Conservation (phyloP, 2,888 invertebrate species). For the Spatulosminthurus flaviceps region DNA sequence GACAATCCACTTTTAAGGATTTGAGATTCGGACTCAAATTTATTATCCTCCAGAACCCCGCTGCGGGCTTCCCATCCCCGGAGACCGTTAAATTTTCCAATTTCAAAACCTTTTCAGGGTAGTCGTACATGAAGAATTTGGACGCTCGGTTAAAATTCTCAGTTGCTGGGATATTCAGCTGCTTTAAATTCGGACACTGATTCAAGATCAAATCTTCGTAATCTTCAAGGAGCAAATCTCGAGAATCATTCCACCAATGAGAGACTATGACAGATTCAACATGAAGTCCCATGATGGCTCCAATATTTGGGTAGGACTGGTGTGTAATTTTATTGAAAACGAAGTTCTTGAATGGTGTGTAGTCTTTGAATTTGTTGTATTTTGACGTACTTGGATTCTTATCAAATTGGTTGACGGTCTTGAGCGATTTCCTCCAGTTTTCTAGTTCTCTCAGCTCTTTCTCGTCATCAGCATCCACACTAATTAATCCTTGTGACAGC, state of each 20-base stretch:
- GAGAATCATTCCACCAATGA: not conserved
- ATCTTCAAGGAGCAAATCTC: slow-evolving; percentile 10
- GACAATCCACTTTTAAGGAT: not conserved
- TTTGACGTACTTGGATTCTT: no score
- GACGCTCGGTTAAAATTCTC: not conserved
- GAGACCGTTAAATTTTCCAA: not conserved
- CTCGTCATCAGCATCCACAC: not conserved
- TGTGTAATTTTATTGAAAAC: not conserved
- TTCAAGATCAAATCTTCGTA: slow-evolving; percentile 15
- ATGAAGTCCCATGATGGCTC: not conserved
- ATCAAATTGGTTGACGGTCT: not conserved
- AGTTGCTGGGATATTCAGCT: not conserved
- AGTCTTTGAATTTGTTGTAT: no score
- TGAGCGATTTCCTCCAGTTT: not conserved
- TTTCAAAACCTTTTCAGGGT: not conserved
- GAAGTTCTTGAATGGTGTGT: not conserved
- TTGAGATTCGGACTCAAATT: not conserved
- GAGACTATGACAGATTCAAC: not conserved
- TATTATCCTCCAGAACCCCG: slow-evolving; percentile 19
- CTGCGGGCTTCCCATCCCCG: not conserved
- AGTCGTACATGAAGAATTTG: not conserved
- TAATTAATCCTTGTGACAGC: not conserved
- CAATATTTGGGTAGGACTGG: not conserved
- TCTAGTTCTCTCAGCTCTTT: not conserved
- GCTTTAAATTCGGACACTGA: not conserved